These are phyloP conservation scores for Gobio gobio DNA, from an alignment of 2,113 vertebrate genomes.

Conservation along the genomic window DNA sequence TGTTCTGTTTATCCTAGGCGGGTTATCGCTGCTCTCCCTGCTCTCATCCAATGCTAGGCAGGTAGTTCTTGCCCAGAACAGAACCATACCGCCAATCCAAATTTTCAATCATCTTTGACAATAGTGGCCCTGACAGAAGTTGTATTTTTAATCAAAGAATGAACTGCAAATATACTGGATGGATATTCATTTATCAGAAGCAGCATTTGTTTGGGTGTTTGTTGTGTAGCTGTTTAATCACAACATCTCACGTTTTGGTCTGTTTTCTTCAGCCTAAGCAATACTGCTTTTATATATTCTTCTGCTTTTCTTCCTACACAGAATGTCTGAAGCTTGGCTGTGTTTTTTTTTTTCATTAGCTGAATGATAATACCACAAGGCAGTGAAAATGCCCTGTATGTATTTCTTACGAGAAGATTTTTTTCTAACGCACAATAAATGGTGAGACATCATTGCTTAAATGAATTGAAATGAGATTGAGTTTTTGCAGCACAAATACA, in stretches of 20 bases:
- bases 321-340: background rate
- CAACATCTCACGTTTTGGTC: constrained; percentile 1
- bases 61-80: no score
- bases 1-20: no score
- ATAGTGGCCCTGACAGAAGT: background rate
- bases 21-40: no score
- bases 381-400: background rate
- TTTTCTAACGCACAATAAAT: background rate
- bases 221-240: constrained; percentile 17
- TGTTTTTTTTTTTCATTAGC: constrained; percentile 4
- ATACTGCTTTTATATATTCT: background rate
- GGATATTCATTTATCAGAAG: constrained; percentile 34
- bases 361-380: background rate
- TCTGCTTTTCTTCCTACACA: constrained; percentile 3
- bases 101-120: no score
- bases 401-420: constrained; percentile 31
- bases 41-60: no score
- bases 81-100: no score
- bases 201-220: constrained; percentile 33
- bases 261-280: constrained; percentile 14
- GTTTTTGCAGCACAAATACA: constrained; percentile 38
- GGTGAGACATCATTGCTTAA: constrained; percentile 15
- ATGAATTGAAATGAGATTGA: constrained; percentile 45
- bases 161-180: background rate
- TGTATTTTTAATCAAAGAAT: constrained; percentile 13